phyloP scores from a whole-genome alignment of 2,888 invertebrate species.

The Thelaira solivaga region DNA sequence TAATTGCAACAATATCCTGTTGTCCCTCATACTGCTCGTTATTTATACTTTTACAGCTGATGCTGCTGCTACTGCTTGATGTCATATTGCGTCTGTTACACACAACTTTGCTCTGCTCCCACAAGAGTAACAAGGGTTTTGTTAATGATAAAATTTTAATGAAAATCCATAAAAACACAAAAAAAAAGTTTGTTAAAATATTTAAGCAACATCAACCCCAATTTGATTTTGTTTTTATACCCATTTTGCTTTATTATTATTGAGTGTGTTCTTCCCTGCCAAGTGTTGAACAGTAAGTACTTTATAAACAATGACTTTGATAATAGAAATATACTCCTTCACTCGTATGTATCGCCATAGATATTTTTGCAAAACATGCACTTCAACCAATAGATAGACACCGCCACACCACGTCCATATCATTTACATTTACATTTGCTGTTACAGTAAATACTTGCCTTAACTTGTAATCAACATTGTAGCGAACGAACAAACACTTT shows the following conservation, averaged over 20 bases:
- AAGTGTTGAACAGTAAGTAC: constrained; percentile 9
- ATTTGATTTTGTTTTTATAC: too few relatives aligned
- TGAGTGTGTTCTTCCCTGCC: neutral
- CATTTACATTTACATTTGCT: constrained; percentile 12
- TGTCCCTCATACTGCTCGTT: too few relatives aligned
- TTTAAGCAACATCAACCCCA: constrained; percentile 17
- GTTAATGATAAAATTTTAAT: constrained; percentile 46
- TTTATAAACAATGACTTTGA: constrained; percentile 19
- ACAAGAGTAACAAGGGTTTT: neutral
- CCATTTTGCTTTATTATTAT: neutral
- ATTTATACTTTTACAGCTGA: neutral
- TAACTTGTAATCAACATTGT: constrained; percentile 34
- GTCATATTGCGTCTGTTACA: constrained; percentile 6
- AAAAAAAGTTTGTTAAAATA: constrained; percentile 19
- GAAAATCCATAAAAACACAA: constrained; percentile 42
- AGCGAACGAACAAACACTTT: too few relatives aligned
- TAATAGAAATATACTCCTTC: too few relatives aligned
- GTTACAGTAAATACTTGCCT: too few relatives aligned
- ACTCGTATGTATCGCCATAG: neutral
- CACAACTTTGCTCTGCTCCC: too few relatives aligned
- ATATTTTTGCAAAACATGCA: neutral
- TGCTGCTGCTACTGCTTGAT: neutral
- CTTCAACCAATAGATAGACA: too few relatives aligned
- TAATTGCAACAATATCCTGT: constrained; percentile 56
- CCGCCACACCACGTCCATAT: neutral